Conservation (phyloP, 2,113 vertebrate genomes). For the Leucoraja erinaceus region DNA sequence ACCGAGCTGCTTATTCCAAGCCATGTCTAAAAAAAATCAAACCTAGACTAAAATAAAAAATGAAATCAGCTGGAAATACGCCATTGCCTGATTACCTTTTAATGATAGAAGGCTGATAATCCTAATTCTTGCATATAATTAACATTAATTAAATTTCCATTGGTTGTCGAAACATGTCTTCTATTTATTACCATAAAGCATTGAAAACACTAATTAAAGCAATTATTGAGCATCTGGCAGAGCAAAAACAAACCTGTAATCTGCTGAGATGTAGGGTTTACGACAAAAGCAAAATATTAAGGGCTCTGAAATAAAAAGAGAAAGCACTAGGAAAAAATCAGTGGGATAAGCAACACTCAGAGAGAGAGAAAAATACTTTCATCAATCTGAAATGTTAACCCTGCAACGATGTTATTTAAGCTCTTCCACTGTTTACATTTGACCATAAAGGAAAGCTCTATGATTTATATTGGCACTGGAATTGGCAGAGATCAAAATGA, state of each 20-base stretch:
- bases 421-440: background rate
- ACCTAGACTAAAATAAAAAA: too few species aligned
- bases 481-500: background rate
- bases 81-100: background rate
- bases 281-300: background rate
- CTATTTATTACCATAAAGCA: background rate
- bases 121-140: background rate
- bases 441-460: background rate
- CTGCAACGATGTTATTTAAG: background rate
- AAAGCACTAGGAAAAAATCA: background rate
- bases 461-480: background rate
- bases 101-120: background rate
- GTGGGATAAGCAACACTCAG: background rate
- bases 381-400: background rate
- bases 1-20: too few species aligned
- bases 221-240: background rate
- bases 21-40: too few species aligned
- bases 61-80: background rate
- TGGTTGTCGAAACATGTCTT: background rate
- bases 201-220: slow-evolving; percentile 6
- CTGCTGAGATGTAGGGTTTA: background rate
- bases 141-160: background rate
- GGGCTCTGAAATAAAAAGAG: background rate
- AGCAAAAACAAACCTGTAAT: background rate
- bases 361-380: background rate